Conservation (phyloP, 1,140 invertebrate species). For the Acromyrmex echinatior region DNA sequence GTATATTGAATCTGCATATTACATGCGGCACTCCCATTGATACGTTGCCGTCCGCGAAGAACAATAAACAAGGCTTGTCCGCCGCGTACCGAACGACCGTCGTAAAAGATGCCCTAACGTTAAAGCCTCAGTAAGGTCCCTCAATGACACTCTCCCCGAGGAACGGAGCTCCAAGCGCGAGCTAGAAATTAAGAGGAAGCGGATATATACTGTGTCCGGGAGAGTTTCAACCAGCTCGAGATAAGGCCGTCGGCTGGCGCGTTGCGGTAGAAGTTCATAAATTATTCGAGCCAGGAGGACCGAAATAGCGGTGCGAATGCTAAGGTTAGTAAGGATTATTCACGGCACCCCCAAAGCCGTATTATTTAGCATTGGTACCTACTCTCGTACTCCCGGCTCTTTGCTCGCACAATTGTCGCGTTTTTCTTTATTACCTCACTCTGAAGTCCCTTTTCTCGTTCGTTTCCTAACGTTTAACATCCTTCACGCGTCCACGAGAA, state of each 20-base stretch:
- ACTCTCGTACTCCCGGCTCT: not conserved
- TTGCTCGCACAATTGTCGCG: slow-evolving; percentile 32
- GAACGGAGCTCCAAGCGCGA: not conserved
- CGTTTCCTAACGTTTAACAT: not conserved
- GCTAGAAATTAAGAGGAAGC: slow-evolving; percentile 49
- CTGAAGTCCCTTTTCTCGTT: not conserved
- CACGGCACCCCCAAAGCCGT: slow-evolving; percentile 44
- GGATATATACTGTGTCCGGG: slow-evolving; percentile 38
- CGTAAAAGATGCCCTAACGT: slow-evolving; percentile 38
- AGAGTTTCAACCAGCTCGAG: slow-evolving; percentile 24
- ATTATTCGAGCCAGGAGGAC: slow-evolving; percentile 42
- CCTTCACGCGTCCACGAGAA: slow-evolving; percentile 2
- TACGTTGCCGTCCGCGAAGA: slow-evolving; percentile 29
- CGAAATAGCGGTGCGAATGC: slow-evolving; percentile 44
- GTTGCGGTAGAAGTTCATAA: slow-evolving; percentile 52
- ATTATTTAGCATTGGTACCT: slow-evolving; percentile 51
- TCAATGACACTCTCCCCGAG: slow-evolving; percentile 30
- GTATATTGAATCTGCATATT: slow-evolving; percentile 55
- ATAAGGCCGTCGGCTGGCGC: slow-evolving; percentile 37
- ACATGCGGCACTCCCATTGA: slow-evolving; percentile 44
- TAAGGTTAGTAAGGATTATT: slow-evolving; percentile 47
- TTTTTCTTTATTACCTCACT: slow-evolving; percentile 23
- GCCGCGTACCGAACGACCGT: slow-evolving; percentile 22
- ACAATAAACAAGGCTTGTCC: slow-evolving; percentile 56
- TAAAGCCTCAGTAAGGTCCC: slow-evolving; percentile 29